Base-by-base conservation (phyloP, 1,140 invertebrate genomes). In the Brachionus paranguensis region DNA sequence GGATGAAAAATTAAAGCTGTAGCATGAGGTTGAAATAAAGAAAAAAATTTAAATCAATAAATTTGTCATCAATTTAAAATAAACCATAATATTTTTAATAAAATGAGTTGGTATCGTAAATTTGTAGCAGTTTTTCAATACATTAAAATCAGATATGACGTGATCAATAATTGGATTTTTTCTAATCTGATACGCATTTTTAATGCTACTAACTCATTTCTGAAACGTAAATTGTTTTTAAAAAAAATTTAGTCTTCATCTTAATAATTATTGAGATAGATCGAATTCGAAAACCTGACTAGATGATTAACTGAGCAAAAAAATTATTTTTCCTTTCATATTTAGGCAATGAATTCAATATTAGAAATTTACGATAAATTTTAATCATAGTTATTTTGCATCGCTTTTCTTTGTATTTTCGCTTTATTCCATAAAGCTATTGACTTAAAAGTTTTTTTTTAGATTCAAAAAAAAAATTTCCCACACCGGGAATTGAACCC, bases 401-500 rank as follows among this genome's bases (percentile, higher is more conserved):
- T 37, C 33, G 33, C 1, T 37, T 37, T 37, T 5, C 33, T 6
- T 37, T 7, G 33, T 5, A 37, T 37, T 37, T 37, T 37, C 1
- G 33, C 33, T 6, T 37, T 37, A 6, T 3, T 37, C 33, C 33
- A 37, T 37, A 33, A 33, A 33, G 5, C 29, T 33, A 37, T 7
- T 37, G 33, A 37, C 7, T 37, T 50, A 17, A 4, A 53, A 14
- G 47, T 4, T 17, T 53, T 6, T 37, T 37, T 37, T 37, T 7
- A 60, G 17, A 60, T 55, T n/a, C 3, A n/a, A n/a, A 37, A 70
- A 68, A 68, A 70, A 70, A 4, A 37, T 33, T 70, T 70, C 65
- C 65, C 65, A 70, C 65, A 70, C 65, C 65, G 65, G 65, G 65
- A 70, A 70, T 70, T 41, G 65, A 70, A 70, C 65, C 65, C 65